Conservation (phyloP, 2,797 vertebrate genomes). For the Oryzias sinensis region DNA sequence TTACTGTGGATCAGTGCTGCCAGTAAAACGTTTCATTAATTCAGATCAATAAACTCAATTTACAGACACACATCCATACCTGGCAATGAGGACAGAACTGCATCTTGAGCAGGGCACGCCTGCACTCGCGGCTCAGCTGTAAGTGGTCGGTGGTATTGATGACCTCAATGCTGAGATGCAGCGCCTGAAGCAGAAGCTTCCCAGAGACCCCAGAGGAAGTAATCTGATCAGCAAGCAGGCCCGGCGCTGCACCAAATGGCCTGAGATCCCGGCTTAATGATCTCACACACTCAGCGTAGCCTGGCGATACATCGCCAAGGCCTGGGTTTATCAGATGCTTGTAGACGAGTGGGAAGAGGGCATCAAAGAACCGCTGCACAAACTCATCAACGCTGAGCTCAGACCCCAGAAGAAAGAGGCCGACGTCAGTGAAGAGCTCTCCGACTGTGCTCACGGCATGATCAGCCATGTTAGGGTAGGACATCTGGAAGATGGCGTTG, state of each 20-base stretch:
- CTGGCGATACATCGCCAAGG: slow-evolving; percentile 62
- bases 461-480: slow-evolving; percentile 74
- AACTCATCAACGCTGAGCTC: slow-evolving; percentile 79
- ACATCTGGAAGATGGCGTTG: slow-evolving; percentile 73
- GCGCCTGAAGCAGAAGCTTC: slow-evolving; percentile 83
- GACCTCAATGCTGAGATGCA: slow-evolving; percentile 88
- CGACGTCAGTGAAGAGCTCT: slow-evolving; percentile 85
- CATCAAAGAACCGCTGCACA: slow-evolving; percentile 84
- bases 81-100: slow-evolving; percentile 87
- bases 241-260: slow-evolving; percentile 77
- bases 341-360: slow-evolving; percentile 85
- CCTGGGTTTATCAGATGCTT: slow-evolving; percentile 78
- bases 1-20: slow-evolving; percentile 31
- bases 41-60: slow-evolving; percentile 29
- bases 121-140: slow-evolving; percentile 83
- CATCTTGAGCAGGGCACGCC: slow-evolving; percentile 83
- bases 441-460: slow-evolving; percentile 61
- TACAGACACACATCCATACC: slow-evolving; percentile 37
- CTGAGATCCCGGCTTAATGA: slow-evolving; percentile 60
- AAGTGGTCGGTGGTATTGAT: slow-evolving; percentile 90
- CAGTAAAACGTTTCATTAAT: slow-evolving; percentile 18
- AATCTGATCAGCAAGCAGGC: slow-evolving; percentile 73
- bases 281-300: slow-evolving; percentile 82
- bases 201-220: slow-evolving; percentile 72
- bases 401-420: slow-evolving; percentile 85